phyloP scores from a whole-genome alignment of 2,797 vertebrate species.

The Sebastes ruberrimus region DNA sequence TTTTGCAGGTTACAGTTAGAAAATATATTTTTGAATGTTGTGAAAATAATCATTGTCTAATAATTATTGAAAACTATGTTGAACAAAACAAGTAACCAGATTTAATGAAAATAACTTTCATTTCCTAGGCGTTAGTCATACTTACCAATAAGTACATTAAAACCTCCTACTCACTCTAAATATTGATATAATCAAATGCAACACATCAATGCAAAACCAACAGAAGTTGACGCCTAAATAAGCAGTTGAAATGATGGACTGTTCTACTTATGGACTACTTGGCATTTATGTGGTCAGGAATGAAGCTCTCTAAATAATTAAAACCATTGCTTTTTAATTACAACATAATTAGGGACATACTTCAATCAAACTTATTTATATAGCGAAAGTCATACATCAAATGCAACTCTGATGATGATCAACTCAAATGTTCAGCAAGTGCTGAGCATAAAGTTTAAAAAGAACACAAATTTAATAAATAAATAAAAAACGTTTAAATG shows the following conservation, averaged over 20 bases:
- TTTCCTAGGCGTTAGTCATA: background rate
- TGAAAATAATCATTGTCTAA: background rate
- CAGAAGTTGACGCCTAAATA: background rate
- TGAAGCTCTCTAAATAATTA: background rate
- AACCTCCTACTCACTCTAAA: background rate
- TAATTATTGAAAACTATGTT: background rate
- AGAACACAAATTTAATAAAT: too few species aligned
- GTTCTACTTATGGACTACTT: background rate
- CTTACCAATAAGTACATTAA: background rate
- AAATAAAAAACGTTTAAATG: too few species aligned
- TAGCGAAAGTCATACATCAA: too few species aligned
- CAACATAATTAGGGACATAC: background rate
- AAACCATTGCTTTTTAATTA: background rate
- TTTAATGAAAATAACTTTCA: background rate
- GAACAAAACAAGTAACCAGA: background rate
- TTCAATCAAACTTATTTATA: too few species aligned
- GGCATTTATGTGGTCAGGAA: background rate
- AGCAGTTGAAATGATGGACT: background rate
- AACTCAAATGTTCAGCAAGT: too few species aligned
- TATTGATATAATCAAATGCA: background rate
- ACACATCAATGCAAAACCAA: background rate
- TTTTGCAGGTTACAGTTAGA: background rate
- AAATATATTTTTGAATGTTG: background rate
- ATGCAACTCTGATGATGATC: too few species aligned
- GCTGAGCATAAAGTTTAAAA: too few species aligned